Evolutionary conservation across 2,113 vertebrate species (phyloP).

Genomic region (Muntiacus reevesi): DNA sequence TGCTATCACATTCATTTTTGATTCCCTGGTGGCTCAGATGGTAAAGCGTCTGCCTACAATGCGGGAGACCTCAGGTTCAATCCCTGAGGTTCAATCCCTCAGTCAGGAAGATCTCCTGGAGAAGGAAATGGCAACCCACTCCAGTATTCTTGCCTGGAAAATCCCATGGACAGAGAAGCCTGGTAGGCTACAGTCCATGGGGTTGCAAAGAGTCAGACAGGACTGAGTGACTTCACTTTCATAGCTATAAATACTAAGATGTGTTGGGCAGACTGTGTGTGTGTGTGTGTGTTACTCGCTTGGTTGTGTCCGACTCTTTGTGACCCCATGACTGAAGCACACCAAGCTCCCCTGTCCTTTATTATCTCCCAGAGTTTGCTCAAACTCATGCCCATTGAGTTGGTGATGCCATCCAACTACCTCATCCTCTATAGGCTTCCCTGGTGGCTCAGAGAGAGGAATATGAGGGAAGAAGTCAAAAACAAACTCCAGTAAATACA

Average conservation of each 20-base stretch:
- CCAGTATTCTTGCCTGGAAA: no score
- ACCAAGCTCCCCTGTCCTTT: background rate
- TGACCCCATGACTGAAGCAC: background rate
- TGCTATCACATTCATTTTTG: background rate
- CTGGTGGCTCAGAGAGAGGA: background rate
- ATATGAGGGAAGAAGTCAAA: background rate
- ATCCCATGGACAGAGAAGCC: no score
- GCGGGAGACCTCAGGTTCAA: no score
- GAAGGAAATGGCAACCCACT: no score
- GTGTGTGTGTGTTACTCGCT: background rate
- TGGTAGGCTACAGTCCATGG: no score
- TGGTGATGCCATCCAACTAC: background rate
- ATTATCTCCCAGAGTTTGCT: background rate
- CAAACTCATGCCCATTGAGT: background rate
- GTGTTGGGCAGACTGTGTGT: background rate
- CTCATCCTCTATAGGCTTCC: background rate
- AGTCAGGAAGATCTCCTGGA: no score
- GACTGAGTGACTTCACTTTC: no score
- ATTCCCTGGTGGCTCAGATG: no score
- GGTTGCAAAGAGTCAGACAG: no score
- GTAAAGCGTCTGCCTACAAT: no score
- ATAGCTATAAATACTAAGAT: background rate
- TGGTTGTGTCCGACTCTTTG: background rate
- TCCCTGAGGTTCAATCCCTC: no score
- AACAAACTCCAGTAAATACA: background rate